Percentiles rank a stretch among this genome's conserved stretches.
Evolutionary conservation across 2,888 invertebrate species (phyloP).

Genomic region (Caenorhabditis japonica): DNA sequence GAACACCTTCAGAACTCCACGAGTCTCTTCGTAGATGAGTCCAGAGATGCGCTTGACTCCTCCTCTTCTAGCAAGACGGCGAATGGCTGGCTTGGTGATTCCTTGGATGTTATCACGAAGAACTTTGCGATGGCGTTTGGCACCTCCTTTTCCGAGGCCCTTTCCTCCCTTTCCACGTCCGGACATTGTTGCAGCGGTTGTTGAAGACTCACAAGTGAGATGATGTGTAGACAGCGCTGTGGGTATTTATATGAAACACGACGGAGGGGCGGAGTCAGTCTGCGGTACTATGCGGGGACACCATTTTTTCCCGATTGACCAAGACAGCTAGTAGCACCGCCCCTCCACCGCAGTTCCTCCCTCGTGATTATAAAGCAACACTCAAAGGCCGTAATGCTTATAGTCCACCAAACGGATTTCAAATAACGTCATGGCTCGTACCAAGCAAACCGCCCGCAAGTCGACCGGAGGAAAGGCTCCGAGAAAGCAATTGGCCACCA

Average conservation of each 20-base stretch:
- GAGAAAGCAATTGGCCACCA: conserved; percentile 55
- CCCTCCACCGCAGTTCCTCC: conserved; percentile 26
- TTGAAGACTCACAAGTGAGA: no score
- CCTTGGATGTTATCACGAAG: conserved; percentile 73
- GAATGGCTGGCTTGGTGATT: conserved; percentile 76
- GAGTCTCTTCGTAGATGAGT: conserved; percentile 64
- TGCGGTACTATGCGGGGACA: conserved; percentile 27
- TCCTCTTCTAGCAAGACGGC: conserved; percentile 79
- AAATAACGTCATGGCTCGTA: conserved; percentile 55
- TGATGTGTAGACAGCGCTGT: conserved; percentile 70
- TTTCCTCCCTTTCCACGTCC: conserved; percentile 87
- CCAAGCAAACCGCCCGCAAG: conserved; percentile 66
- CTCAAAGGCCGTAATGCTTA: neutral
- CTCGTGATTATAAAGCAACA: no score
- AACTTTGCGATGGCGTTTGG: conserved; percentile 83
- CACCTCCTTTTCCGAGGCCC: conserved; percentile 86
- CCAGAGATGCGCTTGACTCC: conserved; percentile 76
- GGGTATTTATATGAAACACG: conserved; percentile 12
- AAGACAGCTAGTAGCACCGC: no score
- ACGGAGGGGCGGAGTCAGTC: conserved; percentile 19
- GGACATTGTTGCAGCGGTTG: conserved; percentile 82
- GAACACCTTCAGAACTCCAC: conserved; percentile 79
- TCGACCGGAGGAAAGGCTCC: conserved; percentile 68
- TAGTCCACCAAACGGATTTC: conserved; percentile 23
- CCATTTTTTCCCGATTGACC: no score